phyloP scores from a whole-genome alignment of 2,888 invertebrate genomes.

The Luperina nickerlii region DNA sequence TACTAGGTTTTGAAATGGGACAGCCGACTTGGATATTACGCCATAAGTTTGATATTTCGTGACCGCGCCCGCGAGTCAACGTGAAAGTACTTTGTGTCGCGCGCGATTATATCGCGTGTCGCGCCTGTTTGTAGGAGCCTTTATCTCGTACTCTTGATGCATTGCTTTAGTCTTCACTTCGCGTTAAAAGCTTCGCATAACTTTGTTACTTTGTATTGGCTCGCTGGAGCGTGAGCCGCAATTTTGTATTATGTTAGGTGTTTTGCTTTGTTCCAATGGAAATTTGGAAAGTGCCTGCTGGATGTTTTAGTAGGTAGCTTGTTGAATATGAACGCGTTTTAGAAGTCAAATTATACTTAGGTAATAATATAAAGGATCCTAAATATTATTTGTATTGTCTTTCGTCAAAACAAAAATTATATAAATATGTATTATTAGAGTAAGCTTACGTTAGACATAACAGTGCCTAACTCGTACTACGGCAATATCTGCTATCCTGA shows the following conservation, averaged over 20 bases:
- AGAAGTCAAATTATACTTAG: neutral
- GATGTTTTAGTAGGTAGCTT: neutral
- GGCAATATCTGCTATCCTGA: too few species aligned
- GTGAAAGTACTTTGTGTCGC: too few species aligned
- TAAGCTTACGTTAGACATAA: too few species aligned
- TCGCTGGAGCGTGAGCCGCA: conserved; percentile 42
- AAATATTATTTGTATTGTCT: neutral
- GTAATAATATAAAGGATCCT: neutral
- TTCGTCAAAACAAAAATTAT: neutral
- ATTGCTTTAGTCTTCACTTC: conserved; percentile 53
- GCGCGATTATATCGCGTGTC: too few species aligned
- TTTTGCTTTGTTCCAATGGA: conserved; percentile 50
- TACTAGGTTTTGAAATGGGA: too few species aligned
- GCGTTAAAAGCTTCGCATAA: conserved; percentile 58
- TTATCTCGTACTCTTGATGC: conserved; percentile 68
- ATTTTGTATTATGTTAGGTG: conserved; percentile 50
- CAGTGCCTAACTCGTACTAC: too few species aligned
- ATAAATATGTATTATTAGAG: too few species aligned
- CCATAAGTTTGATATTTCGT: neutral
- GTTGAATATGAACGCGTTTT: conserved; percentile 6
- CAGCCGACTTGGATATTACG: conserved; percentile 1
- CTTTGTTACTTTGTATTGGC: conserved; percentile 59
- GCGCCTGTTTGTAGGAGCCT: too few species aligned
- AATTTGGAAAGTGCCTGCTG: conserved; percentile 30
- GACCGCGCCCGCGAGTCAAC: neutral